phyloP scores from a whole-genome alignment of 2,797 vertebrate genomes.

The Clangula hyemalis region DNA sequence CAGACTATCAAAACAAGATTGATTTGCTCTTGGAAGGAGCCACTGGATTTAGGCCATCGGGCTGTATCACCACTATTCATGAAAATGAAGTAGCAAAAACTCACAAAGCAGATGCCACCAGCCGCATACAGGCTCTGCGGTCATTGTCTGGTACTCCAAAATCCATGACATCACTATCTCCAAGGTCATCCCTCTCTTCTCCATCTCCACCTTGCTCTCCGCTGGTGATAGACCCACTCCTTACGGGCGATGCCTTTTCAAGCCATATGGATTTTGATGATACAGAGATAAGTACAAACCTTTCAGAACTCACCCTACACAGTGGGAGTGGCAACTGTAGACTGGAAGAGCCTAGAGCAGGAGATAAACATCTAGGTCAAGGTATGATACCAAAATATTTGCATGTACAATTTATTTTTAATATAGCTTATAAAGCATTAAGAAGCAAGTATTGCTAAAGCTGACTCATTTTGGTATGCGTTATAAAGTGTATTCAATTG shows the following conservation, averaged over 20 bases:
- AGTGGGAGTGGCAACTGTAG: conserved; percentile 73
- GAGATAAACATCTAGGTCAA: conserved; percentile 75
- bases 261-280: conserved; percentile 84
- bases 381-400: conserved; percentile 62
- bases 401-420: conserved; percentile 15
- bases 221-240: conserved; percentile 85
- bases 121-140: conserved; percentile 84
- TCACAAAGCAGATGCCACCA: conserved; percentile 69
- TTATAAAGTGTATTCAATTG: neutral
- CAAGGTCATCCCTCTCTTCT: conserved; percentile 95
- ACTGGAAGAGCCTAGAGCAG: conserved; percentile 72
- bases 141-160: conserved; percentile 89
- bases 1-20: conserved; percentile 91
- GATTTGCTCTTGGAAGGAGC: conserved; percentile 90
- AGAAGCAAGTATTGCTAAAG: neutral
- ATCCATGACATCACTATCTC: conserved; percentile 92
- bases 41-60: conserved; percentile 87
- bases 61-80: conserved; percentile 95
- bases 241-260: conserved; percentile 85
- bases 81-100: conserved; percentile 90
- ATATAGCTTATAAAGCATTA: neutral
- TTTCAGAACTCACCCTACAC: conserved; percentile 81
- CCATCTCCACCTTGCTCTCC: conserved; percentile 96
- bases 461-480: neutral
- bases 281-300: conserved; percentile 71